Base-by-base conservation (phyloP, 2,888 invertebrate species). In the Zygogramma bicolorata region DNA sequence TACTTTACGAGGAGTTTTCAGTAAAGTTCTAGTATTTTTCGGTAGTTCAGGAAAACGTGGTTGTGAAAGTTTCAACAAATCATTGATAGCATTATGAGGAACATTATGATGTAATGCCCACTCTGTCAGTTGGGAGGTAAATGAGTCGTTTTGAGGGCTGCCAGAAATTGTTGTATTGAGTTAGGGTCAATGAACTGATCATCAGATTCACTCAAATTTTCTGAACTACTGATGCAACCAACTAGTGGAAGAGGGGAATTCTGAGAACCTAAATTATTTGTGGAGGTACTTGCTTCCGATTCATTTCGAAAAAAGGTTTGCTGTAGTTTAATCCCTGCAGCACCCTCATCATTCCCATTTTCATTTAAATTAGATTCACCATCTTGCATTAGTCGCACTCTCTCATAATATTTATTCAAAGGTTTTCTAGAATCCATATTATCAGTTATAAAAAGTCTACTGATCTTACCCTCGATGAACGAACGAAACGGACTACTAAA, bases 51-150 rank as follows among this genome's bases (percentile, higher is more conserved):
- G 34, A 65, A 53, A 31, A 53, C 53, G 46, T 65, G 65, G 57
- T 65, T 65, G 46, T 15, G 53, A 22, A 27, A 65, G n/a, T 49
- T 31, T 65, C 10, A 65, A 53, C 13, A 65, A 53, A 65, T 65
- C 65, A 49, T 65, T 65, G 31, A 65, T 34, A 53, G 53, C 65
- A 29, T 49, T 65, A 49, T 65, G 65, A 34, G 65, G 34, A 49
- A 65, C 31, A 65, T 53, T 53, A 31, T 65, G 53, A 8, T 57
- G 42, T 13, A 58, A 58, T 27, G 58, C 27, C 60, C 20, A 60
- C n/a, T 15, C 18, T 38, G 60, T 18, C 18, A 60, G 31, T 60
- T 60, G 60, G 6, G 34, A 15, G 10, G 29, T 59, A 27, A 15
- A 34, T n/a, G n/a, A 10, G n/a, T 31, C 25, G 10, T 25, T 5